These are phyloP conservation scores for Prolemur simus DNA, from an alignment of 2,113 vertebrate species.

Conservation along the genomic window DNA sequence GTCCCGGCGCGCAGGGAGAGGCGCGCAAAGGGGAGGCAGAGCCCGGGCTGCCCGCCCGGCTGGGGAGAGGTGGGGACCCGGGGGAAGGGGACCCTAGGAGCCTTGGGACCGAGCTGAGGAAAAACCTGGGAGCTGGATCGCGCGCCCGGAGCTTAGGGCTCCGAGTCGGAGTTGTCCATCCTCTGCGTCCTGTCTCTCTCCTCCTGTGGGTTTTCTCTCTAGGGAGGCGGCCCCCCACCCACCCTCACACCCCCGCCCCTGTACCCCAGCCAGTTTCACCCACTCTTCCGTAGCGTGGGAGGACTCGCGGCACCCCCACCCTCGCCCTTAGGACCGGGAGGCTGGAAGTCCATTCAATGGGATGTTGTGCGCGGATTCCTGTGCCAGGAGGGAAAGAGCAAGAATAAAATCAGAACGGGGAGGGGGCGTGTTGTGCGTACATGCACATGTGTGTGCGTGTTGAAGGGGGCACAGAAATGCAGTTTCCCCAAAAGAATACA, in stretches of 20 bases:
- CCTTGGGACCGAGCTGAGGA: constrained; percentile 28
- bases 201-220: not conserved
- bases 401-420: not conserved
- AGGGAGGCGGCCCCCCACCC: not conserved
- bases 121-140: constrained; percentile 73
- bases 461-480: not conserved
- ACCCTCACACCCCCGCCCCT: not conserved
- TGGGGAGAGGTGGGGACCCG: not conserved
- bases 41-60: not conserved
- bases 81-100: constrained; percentile 47
- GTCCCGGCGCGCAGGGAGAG: too few relatives aligned
- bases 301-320: not conserved
- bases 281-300: not conserved
- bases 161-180: not conserved
- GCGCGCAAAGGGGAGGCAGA: not conserved
- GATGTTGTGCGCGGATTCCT: not conserved
- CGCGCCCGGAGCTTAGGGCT: not conserved
- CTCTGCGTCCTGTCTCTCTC: not conserved
- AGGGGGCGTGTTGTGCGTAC: not conserved
- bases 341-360: not conserved
- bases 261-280: not conserved
- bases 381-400: not conserved
- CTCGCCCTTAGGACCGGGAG: not conserved
- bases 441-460: not conserved
- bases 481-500: not conserved